Evolutionary conservation across 2,888 invertebrate species (phyloP).

Genomic region (Scelioninae gen. 1): DNA sequence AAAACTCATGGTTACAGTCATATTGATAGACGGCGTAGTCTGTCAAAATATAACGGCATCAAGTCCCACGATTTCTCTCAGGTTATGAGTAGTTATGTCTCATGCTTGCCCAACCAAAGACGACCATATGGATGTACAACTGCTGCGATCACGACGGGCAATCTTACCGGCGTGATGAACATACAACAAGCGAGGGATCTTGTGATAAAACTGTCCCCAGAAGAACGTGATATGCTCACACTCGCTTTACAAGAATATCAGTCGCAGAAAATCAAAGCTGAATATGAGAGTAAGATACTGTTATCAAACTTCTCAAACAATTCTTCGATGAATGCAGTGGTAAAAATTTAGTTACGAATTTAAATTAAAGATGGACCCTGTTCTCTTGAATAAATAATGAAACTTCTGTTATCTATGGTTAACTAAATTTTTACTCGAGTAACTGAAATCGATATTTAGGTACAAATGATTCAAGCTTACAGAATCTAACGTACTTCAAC

Average conservation of each 20-base stretch:
- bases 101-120: no score
- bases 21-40: no score
- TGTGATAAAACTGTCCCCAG: constrained; percentile 89
- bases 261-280: constrained; percentile 90
- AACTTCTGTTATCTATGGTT: neutral
- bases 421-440: constrained; percentile 31
- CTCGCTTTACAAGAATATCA: constrained; percentile 90
- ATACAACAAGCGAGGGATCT: constrained; percentile 91
- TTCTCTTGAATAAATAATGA: neutral
- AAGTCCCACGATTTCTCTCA: no score
- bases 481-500: neutral
- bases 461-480: constrained; percentile 9
- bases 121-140: constrained; percentile 70
- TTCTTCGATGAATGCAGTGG: no score
- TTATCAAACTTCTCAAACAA: neutral
- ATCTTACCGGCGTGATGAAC: constrained; percentile 84
- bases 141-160: constrained; percentile 67
- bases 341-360: constrained; percentile 18
- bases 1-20: no score
- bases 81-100: no score
- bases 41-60: no score
- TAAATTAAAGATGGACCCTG: neutral
- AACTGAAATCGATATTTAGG: constrained; percentile 4
- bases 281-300: constrained; percentile 89
- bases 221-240: constrained; percentile 89